Evolutionary conservation across 2,113 vertebrate species (phyloP).

Genomic region (Petromus typicus): DNA sequence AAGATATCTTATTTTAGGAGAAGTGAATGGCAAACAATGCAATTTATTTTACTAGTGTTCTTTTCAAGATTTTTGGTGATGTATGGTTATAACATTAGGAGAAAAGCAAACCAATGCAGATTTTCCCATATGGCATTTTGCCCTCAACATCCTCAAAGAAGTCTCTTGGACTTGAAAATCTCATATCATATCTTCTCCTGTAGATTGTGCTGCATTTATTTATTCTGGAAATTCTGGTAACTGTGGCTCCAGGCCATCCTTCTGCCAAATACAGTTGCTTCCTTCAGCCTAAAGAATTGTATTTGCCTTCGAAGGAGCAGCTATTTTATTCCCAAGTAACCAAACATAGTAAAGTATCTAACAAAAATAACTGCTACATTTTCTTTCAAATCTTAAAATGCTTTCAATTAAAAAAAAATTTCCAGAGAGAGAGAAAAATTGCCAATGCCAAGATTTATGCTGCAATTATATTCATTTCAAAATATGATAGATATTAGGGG

Average conservation of each 20-base stretch:
- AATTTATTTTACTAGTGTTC: conserved; percentile 76
- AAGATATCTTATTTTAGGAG: conserved; percentile 49
- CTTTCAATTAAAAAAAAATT: conserved; percentile 78
- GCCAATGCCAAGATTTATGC: conserved; percentile 49
- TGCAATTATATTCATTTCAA: conserved; percentile 56
- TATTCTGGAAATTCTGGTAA: conserved; percentile 57
- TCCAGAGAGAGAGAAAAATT: conserved; percentile 62
- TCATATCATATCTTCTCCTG: not conserved
- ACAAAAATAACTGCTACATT: conserved; percentile 65
- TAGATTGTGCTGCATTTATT: not conserved
- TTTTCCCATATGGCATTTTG: conserved; percentile 67
- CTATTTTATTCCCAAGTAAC: conserved; percentile 74
- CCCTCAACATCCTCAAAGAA: conserved; percentile 47
- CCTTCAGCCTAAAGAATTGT: not conserved
- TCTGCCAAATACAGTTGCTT: conserved; percentile 10
- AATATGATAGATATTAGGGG: conserved; percentile 63
- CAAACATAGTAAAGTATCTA: conserved; percentile 50
- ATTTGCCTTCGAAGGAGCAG: conserved; percentile 52
- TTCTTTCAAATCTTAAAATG: conserved; percentile 65
- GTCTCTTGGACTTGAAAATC: not conserved
- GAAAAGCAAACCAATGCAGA: conserved; percentile 58
- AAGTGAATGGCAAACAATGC: conserved; percentile 49
- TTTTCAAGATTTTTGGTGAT: conserved; percentile 23
- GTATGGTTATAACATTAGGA: conserved; percentile 34
- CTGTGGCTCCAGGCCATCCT: conserved; percentile 40